Evolutionary conservation across 2,113 vertebrate species (phyloP).

Genomic region (Tragelaphus strepsiceros): DNA sequence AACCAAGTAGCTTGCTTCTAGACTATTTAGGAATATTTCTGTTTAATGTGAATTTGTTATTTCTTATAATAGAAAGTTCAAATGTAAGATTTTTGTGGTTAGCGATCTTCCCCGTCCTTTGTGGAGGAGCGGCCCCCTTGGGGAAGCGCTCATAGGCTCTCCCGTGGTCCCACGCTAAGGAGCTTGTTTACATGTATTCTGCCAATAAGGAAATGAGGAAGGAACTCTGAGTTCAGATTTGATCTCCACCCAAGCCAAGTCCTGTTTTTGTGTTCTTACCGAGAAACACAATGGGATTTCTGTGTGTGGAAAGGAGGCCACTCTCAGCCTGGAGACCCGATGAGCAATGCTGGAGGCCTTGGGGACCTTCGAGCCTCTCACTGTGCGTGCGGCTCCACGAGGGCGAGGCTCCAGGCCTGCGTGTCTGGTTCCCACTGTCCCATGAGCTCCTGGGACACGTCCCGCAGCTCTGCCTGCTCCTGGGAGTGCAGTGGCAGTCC

Average conservation of each 20-base stretch:
- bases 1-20: background rate
- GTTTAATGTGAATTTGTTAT: background rate
- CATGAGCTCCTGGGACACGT: background rate
- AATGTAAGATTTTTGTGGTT: background rate
- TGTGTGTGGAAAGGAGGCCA: background rate
- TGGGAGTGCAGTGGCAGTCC: background rate
- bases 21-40: background rate
- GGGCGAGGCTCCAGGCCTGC: background rate
- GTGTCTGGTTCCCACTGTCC: background rate
- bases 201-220: slow-evolving; percentile 59
- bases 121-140: background rate
- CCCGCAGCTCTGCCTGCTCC: no score
- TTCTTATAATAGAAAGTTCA: background rate
- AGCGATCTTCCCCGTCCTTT: background rate
- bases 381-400: background rate
- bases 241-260: slow-evolving; percentile 37
- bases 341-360: background rate
- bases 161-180: slow-evolving; percentile 6
- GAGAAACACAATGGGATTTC: slow-evolving; percentile 41
- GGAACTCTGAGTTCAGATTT: slow-evolving; percentile 57
- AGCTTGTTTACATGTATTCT: slow-evolving; percentile 40
- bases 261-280: slow-evolving; percentile 37
- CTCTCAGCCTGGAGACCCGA: background rate
- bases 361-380: background rate
- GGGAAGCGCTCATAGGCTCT: background rate